A percentile compares a stretch with the other conserved stretches of the same genome.
These are phyloP conservation scores for Taenaris catops DNA, from an alignment of 2,888 invertebrate species.

Conservation along the genomic window DNA sequence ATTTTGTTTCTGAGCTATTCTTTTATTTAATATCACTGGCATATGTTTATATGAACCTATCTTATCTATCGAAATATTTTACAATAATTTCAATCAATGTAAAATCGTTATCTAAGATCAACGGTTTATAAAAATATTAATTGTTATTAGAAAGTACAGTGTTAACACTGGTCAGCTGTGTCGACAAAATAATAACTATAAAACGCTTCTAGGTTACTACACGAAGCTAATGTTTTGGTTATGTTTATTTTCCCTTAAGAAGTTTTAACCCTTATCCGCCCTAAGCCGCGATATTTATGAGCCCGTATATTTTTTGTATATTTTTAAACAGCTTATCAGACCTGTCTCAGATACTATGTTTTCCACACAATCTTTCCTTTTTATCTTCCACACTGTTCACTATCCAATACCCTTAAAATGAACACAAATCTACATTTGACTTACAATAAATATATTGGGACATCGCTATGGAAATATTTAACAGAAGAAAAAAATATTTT, in stretches of 20 bases:
- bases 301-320: constrained; percentile 53
- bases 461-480: not conserved
- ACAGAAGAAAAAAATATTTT: too few relatives aligned
- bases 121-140: too few relatives aligned
- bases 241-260: constrained; percentile 57
- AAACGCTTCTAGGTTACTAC: constrained; percentile 75
- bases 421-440: constrained; percentile 26
- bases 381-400: constrained; percentile 55
- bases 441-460: constrained; percentile 4
- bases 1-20: not conserved
- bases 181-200: constrained; percentile 53
- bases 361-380: constrained; percentile 54
- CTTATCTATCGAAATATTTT: too few relatives aligned
- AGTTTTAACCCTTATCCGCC: constrained; percentile 62
- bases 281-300: constrained; percentile 69
- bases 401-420: constrained; percentile 36
- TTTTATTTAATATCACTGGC: too few relatives aligned
- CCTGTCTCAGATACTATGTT: constrained; percentile 48
- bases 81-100: too few relatives aligned
- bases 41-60: too few relatives aligned
- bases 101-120: too few relatives aligned
- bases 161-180: constrained; percentile 61
- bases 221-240: constrained; percentile 71
- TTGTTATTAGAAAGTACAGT: too few relatives aligned
- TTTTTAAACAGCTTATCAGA: constrained; percentile 54